These are phyloP conservation scores for Loripinus fragilis DNA, from an alignment of 2,888 invertebrate species.

Conservation along the genomic window DNA sequence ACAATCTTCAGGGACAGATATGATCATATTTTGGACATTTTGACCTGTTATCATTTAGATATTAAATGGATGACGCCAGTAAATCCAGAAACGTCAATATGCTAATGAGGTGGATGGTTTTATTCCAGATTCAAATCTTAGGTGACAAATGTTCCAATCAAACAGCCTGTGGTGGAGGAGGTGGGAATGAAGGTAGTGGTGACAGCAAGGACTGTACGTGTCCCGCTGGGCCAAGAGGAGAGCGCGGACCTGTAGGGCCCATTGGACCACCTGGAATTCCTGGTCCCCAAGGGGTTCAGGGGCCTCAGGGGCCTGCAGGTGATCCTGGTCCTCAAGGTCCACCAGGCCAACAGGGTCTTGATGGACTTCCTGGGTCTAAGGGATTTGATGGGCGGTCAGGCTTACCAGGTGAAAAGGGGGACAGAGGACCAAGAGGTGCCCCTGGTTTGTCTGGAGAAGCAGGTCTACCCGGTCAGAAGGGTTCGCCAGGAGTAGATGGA, in stretches of 20 bases:
- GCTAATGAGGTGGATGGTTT: no score
- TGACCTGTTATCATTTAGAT: no score
- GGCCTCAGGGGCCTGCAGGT: conserved; percentile 32
- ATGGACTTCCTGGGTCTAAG: conserved; percentile 16
- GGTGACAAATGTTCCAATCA: conserved; percentile 47
- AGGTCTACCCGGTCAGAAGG: conserved; percentile 33
- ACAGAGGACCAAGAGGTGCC: conserved; percentile 21
- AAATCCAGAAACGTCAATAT: no score
- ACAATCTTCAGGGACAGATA: no score
- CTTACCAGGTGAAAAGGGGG: conserved; percentile 16
- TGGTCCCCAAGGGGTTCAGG: conserved; percentile 30
- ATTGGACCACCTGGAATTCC: conserved; percentile 23
- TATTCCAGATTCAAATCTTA: conserved; percentile 43
- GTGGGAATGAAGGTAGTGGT: conserved; percentile 22
- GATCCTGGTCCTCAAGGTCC: conserved; percentile 31
- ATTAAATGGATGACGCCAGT: no score
- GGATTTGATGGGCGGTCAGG: conserved; percentile 32
- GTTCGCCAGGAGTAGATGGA: conserved; percentile 33
- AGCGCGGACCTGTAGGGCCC: conserved; percentile 26
- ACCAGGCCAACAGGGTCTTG: conserved; percentile 18
- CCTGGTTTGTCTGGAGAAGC: conserved; percentile 21
- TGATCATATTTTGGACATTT: no score
- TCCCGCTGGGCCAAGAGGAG: conserved; percentile 43
- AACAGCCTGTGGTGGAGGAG: conserved; percentile 22
- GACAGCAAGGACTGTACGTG: conserved; percentile 36